A percentile compares a stretch with the other conserved stretches of the same genome.
Evolutionary conservation across 2,888 invertebrate genomes (phyloP).

Genomic region (Empis livida): DNA sequence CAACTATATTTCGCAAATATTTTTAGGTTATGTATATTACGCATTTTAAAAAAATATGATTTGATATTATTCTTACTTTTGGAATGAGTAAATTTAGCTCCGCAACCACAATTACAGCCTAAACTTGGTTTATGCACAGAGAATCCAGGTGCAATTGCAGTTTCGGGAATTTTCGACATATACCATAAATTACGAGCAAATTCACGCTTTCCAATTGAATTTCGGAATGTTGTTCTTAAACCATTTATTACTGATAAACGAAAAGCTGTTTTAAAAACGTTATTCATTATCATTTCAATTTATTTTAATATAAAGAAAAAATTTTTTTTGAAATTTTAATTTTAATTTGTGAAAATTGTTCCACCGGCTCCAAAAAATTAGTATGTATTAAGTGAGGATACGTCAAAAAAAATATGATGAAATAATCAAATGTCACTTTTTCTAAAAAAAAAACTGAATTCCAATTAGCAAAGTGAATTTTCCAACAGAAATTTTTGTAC

Average conservation of each 20-base stretch:
- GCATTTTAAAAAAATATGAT: not conserved
- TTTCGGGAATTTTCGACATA: slow-evolving; percentile 41
- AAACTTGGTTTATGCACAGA: slow-evolving; percentile 45
- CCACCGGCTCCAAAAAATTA: too few species aligned
- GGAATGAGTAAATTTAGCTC: slow-evolving; percentile 48
- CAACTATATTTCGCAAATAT: not conserved
- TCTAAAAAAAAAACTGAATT: too few species aligned
- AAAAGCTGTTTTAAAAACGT: slow-evolving; percentile 48
- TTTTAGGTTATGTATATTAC: not conserved
- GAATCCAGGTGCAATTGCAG: slow-evolving; percentile 29
- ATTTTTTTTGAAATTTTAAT: too few species aligned
- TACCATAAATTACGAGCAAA: slow-evolving; percentile 60
- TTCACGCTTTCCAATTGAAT: slow-evolving; percentile 42
- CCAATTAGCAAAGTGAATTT: too few species aligned
- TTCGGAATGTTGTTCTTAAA: slow-evolving; percentile 16
- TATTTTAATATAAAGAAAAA: not conserved
- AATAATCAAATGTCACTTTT: too few species aligned
- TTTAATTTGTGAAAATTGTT: too few species aligned
- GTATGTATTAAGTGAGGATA: too few species aligned
- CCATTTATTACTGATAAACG: slow-evolving; percentile 34
- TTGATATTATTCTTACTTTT: slow-evolving; percentile 44
- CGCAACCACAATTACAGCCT: slow-evolving; percentile 57
- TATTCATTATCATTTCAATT: slow-evolving; percentile 46
- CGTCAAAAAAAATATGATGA: too few species aligned
- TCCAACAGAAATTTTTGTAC: too few species aligned